These are phyloP conservation scores for Trimorus sp. DNA, from an alignment of 2,888 invertebrate genomes.

Conservation along the genomic window DNA sequence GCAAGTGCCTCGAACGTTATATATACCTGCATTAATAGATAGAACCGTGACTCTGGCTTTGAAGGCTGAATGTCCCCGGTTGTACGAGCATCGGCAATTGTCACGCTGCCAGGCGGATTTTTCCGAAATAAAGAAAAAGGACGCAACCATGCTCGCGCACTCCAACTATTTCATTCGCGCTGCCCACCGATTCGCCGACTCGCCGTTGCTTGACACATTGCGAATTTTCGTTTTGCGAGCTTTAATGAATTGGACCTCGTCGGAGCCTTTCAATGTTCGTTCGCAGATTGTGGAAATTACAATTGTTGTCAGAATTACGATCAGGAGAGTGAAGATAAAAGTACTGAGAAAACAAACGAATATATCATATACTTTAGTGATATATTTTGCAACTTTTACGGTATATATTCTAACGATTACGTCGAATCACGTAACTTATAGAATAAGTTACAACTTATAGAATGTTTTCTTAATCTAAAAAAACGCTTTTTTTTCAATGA, in stretches of 20 bases:
- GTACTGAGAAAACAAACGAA: too few relatives aligned
- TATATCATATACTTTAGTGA: too few relatives aligned
- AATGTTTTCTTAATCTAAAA: too few relatives aligned
- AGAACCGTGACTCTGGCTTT: conserved; percentile 69
- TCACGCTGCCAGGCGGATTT: conserved; percentile 62
- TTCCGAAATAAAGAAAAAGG: conserved; percentile 48
- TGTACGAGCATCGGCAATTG: conserved; percentile 64
- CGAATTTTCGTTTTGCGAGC: background rate
- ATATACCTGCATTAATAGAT: conserved; percentile 62
- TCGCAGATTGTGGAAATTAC: too few relatives aligned
- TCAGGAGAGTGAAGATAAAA: too few relatives aligned
- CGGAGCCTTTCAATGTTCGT: too few relatives aligned
- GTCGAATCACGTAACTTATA: too few relatives aligned
- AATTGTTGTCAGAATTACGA: too few relatives aligned
- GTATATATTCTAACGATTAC: background rate
- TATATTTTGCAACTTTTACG: background rate
- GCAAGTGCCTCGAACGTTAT: conserved; percentile 62
- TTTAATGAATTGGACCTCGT: too few relatives aligned
- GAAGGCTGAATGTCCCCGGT: conserved; percentile 67
- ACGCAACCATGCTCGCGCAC: background rate
- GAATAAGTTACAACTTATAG: too few relatives aligned
- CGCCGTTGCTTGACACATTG: background rate
- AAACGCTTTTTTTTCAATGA: too few relatives aligned
- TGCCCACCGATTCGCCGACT: too few relatives aligned
- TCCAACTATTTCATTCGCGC: conserved; percentile 26